Evolutionary conservation across 2,113 vertebrate genomes (phyloP), one percentile per base, ranked within the genome.

Genomic region (Mustela nigripes): DNA sequence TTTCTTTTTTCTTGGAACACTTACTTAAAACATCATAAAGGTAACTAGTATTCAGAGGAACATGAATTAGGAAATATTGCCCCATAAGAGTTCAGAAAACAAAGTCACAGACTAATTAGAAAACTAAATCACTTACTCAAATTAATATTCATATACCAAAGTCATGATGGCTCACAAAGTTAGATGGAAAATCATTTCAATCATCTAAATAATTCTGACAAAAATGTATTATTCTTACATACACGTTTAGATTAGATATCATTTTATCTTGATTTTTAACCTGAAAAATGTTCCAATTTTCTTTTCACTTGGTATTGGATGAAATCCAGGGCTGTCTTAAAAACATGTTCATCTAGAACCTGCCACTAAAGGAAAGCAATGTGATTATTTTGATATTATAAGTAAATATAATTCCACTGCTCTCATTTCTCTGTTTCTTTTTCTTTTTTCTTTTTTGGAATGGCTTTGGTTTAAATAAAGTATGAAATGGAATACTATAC

Each of bases 241-340:
- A 63, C 1, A 33, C 22, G 28, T 39, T 76, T 87, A 88, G 9
- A 33, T 62, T 7, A 97, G 11, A 56, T 79, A 28, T 12, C 12
- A 53, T 60, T 92, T 92, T 76, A 26, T 87, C 83, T 91, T n/a
- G 10, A 62, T 53, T 33, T 91, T 82, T 89, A 76, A 69, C 48
- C 4, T 48, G 39, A 21, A 76, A 85, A 74, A 90, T 80, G n/a
- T 89, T 28, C 73, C 45, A 15, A 1, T 56, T 91, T 39, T 95
- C 39, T 92, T 93, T 92, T 95, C 21, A 69, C 22, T 76, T 95
- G 16, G 5, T 90, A 74, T 21, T 76, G 50, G 21, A 76, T 81
- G 36, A 90, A 81, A 95, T 58, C 62, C 21, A 80, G 50, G 42
- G 3, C 7, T 74, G 1, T 67, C 2, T 79, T n/a, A 71, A 62